Percentiles rank a stretch among this genome's conserved stretches.
These are phyloP conservation scores for Muscicapa striata DNA, from an alignment of 2,797 vertebrate species.

Conservation along the genomic window DNA sequence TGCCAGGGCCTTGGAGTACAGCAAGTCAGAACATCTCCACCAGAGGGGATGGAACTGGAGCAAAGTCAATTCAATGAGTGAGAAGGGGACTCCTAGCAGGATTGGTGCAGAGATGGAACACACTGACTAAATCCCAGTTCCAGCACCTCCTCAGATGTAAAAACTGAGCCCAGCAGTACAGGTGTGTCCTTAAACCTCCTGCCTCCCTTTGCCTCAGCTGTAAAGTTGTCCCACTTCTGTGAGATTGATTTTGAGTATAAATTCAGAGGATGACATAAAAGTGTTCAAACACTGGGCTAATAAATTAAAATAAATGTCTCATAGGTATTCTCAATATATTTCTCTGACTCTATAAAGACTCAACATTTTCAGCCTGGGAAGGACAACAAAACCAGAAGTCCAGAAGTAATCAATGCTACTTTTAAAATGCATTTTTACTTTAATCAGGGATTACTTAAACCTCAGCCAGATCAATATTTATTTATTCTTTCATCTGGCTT, in stretches of 20 bases:
- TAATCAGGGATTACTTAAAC: background rate
- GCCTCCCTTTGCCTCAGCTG: background rate
- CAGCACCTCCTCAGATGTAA: accelerated
- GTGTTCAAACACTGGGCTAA: background rate
- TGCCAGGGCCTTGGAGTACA: background rate
- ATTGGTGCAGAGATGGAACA: background rate
- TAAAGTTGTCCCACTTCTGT: background rate
- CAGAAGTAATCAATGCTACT: background rate
- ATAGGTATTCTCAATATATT: background rate
- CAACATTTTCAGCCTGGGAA: background rate
- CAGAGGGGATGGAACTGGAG: background rate
- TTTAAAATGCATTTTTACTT: background rate
- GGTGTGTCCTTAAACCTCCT: background rate
- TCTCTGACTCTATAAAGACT: background rate
- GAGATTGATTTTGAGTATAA: background rate
- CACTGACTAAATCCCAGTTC: background rate
- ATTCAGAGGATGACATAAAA: background rate
- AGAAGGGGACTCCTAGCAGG: background rate
- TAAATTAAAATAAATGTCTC: background rate
- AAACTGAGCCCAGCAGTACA: background rate
- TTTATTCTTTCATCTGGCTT: background rate
- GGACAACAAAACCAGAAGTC: background rate
- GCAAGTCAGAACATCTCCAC: background rate
- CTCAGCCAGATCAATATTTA: background rate
- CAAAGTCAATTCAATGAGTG: background rate